Conservation (phyloP, 2,113 vertebrate species). For the Centropus bengalensis region DNA sequence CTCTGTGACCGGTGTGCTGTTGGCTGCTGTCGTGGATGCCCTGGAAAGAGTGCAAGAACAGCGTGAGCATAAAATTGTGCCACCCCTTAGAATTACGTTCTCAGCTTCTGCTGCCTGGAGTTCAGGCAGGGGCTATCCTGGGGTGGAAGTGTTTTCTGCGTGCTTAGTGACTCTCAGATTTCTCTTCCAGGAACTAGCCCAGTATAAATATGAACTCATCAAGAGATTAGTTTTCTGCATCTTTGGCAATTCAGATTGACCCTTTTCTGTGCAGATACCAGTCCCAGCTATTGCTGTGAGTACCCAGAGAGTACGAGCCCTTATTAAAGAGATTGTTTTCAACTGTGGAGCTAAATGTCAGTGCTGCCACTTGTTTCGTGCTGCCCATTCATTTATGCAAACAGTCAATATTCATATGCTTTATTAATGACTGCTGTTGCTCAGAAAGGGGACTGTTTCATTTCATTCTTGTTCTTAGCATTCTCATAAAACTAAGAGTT, state of each 20-base stretch:
- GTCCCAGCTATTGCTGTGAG: neutral
- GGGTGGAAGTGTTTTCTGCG: neutral
- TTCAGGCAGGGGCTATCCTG: neutral
- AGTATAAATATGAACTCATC: neutral
- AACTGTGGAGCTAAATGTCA: neutral
- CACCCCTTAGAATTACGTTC: neutral
- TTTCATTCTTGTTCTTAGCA: neutral
- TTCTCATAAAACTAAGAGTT: neutral
- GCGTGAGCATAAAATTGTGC: neutral
- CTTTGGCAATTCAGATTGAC: neutral
- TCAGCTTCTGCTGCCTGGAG: neutral
- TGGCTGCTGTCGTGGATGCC: neutral
- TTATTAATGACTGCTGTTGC: slow-evolving; percentile 7
- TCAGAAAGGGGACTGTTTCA: neutral
- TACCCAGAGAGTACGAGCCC: neutral
- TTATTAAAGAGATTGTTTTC: neutral
- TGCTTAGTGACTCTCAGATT: neutral
- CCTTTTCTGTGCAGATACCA: neutral
- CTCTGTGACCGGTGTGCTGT: neutral
- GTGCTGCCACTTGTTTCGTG: neutral
- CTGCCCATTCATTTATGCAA: neutral
- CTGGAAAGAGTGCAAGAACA: neutral
- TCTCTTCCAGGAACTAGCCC: neutral
- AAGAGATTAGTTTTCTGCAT: neutral
- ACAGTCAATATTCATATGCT: neutral